Evolutionary conservation across 2,888 invertebrate species (phyloP).

Genomic region (Agrilus cyanescens): DNA sequence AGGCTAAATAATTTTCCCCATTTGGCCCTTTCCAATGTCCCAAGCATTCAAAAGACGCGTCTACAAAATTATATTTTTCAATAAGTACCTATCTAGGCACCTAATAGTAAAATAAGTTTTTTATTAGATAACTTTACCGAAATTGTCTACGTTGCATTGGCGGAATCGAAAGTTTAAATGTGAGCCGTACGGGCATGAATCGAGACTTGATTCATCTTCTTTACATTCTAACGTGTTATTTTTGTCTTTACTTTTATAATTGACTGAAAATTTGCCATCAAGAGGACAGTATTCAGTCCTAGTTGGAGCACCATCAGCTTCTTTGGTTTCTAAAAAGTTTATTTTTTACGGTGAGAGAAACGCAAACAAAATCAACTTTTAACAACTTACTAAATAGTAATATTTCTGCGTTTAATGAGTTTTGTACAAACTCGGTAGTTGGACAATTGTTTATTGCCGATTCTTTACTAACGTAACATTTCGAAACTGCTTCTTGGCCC

Average conservation of each 20-base stretch:
- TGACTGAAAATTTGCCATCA: slow-evolving; percentile 47
- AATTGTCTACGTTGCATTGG: slow-evolving; percentile 43
- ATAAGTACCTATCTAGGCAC: slow-evolving; percentile 10
- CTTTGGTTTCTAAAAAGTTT: slow-evolving; percentile 38
- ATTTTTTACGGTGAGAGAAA: neutral
- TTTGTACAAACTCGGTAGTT: slow-evolving; percentile 30
- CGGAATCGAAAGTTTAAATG: slow-evolving; percentile 44
- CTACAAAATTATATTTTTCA: slow-evolving; percentile 29
- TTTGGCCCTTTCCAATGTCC: slow-evolving; percentile 49
- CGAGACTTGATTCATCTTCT: slow-evolving; percentile 42
- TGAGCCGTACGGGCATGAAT: slow-evolving; percentile 50
- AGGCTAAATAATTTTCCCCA: slow-evolving; percentile 44
- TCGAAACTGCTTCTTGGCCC: slow-evolving; percentile 40
- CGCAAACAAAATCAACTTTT: slow-evolving; percentile 1
- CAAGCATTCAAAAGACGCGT: slow-evolving; percentile 48
- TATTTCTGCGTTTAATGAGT: slow-evolving; percentile 33
- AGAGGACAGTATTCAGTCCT: slow-evolving; percentile 51
- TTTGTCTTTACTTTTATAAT: slow-evolving; percentile 40
- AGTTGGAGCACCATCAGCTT: slow-evolving; percentile 37
- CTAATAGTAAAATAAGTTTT: slow-evolving; percentile 3
- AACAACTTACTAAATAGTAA: slow-evolving; percentile 47
- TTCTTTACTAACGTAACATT: slow-evolving; percentile 49
- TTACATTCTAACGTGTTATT: slow-evolving; percentile 40
- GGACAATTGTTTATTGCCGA: slow-evolving; percentile 47
- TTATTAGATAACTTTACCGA: slow-evolving; percentile 40